Percentiles rank a stretch among this genome's conserved stretches.
Evolutionary conservation across 1,140 invertebrate species (phyloP).

Genomic region (Aphelenchoides besseyi): DNA sequence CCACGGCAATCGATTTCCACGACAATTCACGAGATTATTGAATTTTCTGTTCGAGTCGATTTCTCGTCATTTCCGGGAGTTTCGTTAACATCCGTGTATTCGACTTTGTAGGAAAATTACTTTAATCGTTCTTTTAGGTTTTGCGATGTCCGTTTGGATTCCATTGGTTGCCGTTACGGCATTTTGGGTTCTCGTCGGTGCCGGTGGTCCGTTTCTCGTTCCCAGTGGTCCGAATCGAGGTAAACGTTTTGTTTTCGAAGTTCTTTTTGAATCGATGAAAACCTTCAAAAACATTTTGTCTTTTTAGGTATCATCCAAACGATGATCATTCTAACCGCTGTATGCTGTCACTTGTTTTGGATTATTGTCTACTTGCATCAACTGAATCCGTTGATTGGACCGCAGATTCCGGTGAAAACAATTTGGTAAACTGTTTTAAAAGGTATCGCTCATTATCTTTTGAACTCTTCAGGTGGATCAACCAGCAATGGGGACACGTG

Average conservation of each 20-base stretch:
- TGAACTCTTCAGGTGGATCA: no score
- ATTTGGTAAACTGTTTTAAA: slow-evolving; percentile 62
- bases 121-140: slow-evolving; percentile 23
- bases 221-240: slow-evolving; percentile 61
- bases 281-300: background rate
- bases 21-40: background rate
- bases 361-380: slow-evolving; percentile 61
- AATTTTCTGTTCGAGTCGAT: no score
- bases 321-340: slow-evolving; percentile 61
- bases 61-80: background rate
- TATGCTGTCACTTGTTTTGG: slow-evolving; percentile 62
- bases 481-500: slow-evolving; percentile 54
- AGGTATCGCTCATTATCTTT: no score
- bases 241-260: slow-evolving; percentile 34
- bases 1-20: background rate
- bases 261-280: background rate
- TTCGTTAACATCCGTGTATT: no score
- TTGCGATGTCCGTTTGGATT: slow-evolving; percentile 58
- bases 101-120: background rate
- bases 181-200: slow-evolving; percentile 57
- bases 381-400: slow-evolving; percentile 61
- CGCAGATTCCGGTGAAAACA: slow-evolving; percentile 60
- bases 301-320: slow-evolving; percentile 62
- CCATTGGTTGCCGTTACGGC: slow-evolving; percentile 58
- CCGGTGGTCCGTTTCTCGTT: slow-evolving; percentile 59